Base-by-base conservation (phyloP, 2,888 invertebrate genomes). In the Drosophila pegasa region DNA sequence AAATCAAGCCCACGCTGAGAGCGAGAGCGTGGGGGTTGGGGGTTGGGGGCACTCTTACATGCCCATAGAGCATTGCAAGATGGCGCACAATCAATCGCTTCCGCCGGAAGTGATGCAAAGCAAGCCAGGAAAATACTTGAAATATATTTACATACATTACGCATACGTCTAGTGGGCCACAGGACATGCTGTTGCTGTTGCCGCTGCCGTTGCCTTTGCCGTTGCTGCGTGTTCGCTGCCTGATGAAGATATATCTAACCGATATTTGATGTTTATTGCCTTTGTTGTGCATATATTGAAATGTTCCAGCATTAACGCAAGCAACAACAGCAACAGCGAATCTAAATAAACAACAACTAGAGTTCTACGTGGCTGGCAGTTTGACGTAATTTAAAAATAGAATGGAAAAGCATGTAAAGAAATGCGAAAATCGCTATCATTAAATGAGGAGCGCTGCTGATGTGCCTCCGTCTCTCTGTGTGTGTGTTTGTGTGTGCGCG, bases 221-320 rank as follows among this genome's bases (percentile, higher is more conserved):
- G 29, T 29, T 45, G 10, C 45, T 27, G 12, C 22, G 38, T 51
- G 57, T 22, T 64, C 18, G 31, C 40, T 60, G 71, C 57, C 71
- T 78, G 88, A 85, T 85, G 84, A 88, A 85, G 88, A 85, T 88
- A 87, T 88, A 85, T 88, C 88, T 81, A 87, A 83, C 79, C 74
- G 85, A 88, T 87, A 79, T 84, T 87, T 85, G 84, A 87, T 88
- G 87, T 87, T 83, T 87, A 87, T 88, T 83, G 78, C 83, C 69
- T 69, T 80, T 80, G 78, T 68, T 75, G 88, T 35, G 71, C 71
- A 52, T 69, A 55, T 67, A 81, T 81, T 65, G 75, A 87, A 87
- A 80, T 80, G 78, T 64, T 83, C 68, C 68, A 65, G 63, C 65
- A 70, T 54, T 55, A 64, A 25, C 45, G 35, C 33, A 56, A 52